These are phyloP conservation scores for Stenolophus ochropezus DNA, from an alignment of 2,888 invertebrate species.

Conservation along the genomic window DNA sequence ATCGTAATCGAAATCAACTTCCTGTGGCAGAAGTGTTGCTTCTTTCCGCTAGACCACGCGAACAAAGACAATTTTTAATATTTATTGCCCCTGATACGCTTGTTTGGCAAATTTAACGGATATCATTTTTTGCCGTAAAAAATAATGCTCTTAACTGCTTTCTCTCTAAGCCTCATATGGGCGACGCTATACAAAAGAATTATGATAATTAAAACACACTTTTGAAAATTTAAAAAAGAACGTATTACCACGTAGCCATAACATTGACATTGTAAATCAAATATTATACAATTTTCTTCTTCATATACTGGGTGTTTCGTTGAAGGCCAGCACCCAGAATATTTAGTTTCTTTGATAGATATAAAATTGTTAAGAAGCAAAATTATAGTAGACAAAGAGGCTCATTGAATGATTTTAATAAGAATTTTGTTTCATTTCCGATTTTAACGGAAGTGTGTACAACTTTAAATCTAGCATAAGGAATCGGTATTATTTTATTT, in stretches of 20 bases:
- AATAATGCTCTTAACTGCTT: constrained; percentile 8
- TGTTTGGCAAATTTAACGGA: constrained; percentile 37
- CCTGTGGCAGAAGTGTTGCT: constrained; percentile 3
- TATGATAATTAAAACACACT: neutral
- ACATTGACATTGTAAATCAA: neutral
- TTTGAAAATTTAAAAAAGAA: too few relatives aligned
- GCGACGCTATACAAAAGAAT: neutral
- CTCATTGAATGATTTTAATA: too few relatives aligned
- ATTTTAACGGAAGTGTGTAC: too few relatives aligned
- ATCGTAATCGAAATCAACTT: constrained; percentile 44
- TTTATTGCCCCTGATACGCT: constrained; percentile 21
- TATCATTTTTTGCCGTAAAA: constrained; percentile 27
- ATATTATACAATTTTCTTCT: neutral
- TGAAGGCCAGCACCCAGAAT: too few relatives aligned
- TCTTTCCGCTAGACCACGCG: constrained; percentile 11
- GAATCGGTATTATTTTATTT: too few relatives aligned
- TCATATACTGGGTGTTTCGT: too few relatives aligned
- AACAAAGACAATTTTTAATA: constrained; percentile 43
- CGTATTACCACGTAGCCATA: neutral
- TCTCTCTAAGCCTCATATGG: neutral
- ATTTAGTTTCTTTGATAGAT: too few relatives aligned
- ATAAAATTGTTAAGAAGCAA: too few relatives aligned
- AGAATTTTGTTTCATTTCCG: too few relatives aligned
- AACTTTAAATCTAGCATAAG: too few relatives aligned
- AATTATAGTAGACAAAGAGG: too few relatives aligned